phyloP scores from a whole-genome alignment of 2,888 invertebrate genomes.

The Blera fallax region DNA sequence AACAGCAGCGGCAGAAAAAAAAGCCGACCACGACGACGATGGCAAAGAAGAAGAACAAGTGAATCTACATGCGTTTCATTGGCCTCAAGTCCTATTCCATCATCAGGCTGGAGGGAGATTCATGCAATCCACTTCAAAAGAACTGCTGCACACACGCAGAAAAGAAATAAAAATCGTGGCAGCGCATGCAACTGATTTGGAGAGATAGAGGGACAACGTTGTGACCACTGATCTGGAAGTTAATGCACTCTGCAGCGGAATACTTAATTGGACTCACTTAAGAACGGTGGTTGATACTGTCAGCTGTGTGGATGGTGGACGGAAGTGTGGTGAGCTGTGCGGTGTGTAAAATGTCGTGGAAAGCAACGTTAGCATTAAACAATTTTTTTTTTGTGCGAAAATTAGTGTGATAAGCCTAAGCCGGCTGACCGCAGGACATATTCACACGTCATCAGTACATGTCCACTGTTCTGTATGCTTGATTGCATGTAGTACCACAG shows the following conservation, averaged over 20 bases:
- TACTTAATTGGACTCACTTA: conserved; percentile 30
- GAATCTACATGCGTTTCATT: conserved; percentile 45
- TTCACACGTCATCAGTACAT: too few species aligned
- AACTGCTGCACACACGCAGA: neutral
- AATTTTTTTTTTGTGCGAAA: too few species aligned
- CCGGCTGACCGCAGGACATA: too few species aligned
- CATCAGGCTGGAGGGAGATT: neutral
- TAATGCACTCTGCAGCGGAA: neutral
- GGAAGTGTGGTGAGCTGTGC: neutral
- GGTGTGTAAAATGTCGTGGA: too few species aligned
- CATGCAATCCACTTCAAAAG: neutral
- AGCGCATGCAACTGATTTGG: neutral
- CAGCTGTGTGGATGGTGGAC: neutral
- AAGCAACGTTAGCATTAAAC: too few species aligned
- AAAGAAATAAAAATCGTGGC: neutral
- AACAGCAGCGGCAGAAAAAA: neutral
- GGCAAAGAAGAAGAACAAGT: conserved; percentile 6
- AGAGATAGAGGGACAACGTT: conserved; percentile 1
- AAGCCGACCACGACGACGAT: too few species aligned
- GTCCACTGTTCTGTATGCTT: too few species aligned
- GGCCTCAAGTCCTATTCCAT: conserved; percentile 42
- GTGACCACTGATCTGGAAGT: neutral
- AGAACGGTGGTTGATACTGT: neutral
- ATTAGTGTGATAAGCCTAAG: too few species aligned
- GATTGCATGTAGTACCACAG: too few species aligned